Evolutionary conservation across 1,140 invertebrate genomes (phyloP).

Genomic region (Steinernema khuongi): DNA sequence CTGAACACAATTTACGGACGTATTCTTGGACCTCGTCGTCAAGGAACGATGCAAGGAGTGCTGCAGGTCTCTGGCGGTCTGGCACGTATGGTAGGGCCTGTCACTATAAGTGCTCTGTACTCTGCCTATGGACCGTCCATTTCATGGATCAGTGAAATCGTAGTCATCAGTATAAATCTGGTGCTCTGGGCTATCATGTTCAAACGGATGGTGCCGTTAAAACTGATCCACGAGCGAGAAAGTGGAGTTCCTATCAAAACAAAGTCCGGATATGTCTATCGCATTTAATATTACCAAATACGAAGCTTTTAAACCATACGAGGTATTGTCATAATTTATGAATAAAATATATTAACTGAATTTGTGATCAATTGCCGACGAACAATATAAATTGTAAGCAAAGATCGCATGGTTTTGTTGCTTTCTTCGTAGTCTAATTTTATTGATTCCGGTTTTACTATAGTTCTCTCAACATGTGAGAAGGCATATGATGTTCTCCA

Average conservation of each 20-base stretch:
- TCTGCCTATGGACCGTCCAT: neutral
- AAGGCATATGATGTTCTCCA: too few relatives aligned
- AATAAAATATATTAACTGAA: too few relatives aligned
- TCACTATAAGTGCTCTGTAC: neutral
- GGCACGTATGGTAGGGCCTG: neutral
- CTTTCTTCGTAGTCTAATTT: too few relatives aligned
- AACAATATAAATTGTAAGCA: too few relatives aligned
- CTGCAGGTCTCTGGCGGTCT: conserved; percentile 15
- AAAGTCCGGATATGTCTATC: neutral
- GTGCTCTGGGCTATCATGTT: neutral
- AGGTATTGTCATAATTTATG: too few relatives aligned
- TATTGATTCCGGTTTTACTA: too few relatives aligned
- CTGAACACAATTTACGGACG: neutral
- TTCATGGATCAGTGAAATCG: conserved; percentile 6
- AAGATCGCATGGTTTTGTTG: too few relatives aligned
- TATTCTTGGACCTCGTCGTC: conserved; percentile 9
- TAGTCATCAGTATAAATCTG: neutral
- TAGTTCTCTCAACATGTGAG: too few relatives aligned
- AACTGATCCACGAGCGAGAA: neutral
- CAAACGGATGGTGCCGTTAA: neutral
- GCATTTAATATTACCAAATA: too few relatives aligned
- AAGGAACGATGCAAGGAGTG: conserved; percentile 18
- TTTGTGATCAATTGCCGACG: too few relatives aligned
- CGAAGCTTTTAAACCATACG: too few relatives aligned
- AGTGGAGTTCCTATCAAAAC: neutral